Conservation (phyloP, 2,113 vertebrate species). For the Ceyx margarethae region DNA sequence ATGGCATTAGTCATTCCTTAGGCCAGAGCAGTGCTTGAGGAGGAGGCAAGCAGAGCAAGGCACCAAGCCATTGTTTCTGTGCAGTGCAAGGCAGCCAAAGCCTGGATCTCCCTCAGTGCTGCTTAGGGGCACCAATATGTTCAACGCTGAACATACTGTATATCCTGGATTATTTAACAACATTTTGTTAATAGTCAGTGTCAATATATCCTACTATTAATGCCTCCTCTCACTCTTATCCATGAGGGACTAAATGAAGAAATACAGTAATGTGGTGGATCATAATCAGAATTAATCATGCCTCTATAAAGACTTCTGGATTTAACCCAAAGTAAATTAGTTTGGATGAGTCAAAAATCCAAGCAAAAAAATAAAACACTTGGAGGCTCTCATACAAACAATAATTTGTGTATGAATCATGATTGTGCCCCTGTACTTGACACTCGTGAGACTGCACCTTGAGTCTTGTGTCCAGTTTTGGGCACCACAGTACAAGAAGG, state of each 20-base stretch:
- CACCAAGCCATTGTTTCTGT: background rate
- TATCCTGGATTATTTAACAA: background rate
- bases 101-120: background rate
- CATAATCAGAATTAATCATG: background rate
- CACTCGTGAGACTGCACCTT: too few relatives aligned
- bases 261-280: background rate
- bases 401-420: background rate
- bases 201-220: background rate
- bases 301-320: background rate
- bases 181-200: background rate
- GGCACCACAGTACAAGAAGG: too few relatives aligned
- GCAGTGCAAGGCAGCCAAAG: background rate
- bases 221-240: background rate
- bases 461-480: too few relatives aligned
- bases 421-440: too few relatives aligned
- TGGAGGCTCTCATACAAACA: background rate
- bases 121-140: background rate
- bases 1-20: constrained; percentile 20
- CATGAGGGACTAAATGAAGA: background rate
- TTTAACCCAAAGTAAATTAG: background rate
- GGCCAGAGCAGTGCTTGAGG: background rate
- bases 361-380: background rate
- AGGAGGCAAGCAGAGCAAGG: background rate
- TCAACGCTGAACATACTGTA: background rate
- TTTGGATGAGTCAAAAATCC: background rate